Base-by-base conservation (phyloP, 2,888 invertebrate genomes). In the Seira musarum region DNA sequence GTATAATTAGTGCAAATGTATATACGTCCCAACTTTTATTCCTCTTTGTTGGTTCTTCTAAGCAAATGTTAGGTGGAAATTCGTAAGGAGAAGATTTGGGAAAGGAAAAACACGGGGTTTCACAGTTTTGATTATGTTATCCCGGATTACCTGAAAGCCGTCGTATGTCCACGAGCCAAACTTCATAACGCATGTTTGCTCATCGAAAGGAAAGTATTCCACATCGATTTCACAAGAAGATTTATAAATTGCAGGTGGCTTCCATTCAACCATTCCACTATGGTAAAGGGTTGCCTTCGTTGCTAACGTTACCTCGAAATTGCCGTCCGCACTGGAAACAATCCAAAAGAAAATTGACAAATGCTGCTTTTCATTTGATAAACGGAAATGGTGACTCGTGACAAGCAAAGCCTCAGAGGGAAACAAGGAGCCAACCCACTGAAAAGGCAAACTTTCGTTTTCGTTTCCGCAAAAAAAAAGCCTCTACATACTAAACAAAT, bases 181-280 rank as follows among this genome's bases (percentile, higher is more conserved):
- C 89, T 95, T 95, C 94, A 95, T 94, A 88, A 94, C 93, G 89
- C 95, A 95, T 81, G 94, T 94, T 89, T 95, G 95, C 89, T 94
- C 94, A 89, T 95, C 95, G 89, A 95, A 95, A 30, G 95, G 95
- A 89, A 95, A 95, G 89, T 94, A 95, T 89, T 94, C 94, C 83
- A 95, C 94, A 90, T 95, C 94, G 88, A 95, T 95, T 90, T 94
- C 94, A 89, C 95, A 95, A 88, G 94, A 94, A 89, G 95, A 95
- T 91, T 96, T 94, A 91, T 96, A 96, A 88, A 96, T 96, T 87
- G 96, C 96, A 53, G 96, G 96, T 76, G 96, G 96, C 88, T 95
- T 95, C 95, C 96, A 96, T 87, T 94, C 94, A 73, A 96, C 95
- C 87, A 93, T 92, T 78, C 96, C 96, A 70, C 94, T 93, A 88